Evolutionary conservation across 2,888 invertebrate species (phyloP), one percentile per base, ranked within the genome.

Genomic region (Dynastes hyllus): DNA sequence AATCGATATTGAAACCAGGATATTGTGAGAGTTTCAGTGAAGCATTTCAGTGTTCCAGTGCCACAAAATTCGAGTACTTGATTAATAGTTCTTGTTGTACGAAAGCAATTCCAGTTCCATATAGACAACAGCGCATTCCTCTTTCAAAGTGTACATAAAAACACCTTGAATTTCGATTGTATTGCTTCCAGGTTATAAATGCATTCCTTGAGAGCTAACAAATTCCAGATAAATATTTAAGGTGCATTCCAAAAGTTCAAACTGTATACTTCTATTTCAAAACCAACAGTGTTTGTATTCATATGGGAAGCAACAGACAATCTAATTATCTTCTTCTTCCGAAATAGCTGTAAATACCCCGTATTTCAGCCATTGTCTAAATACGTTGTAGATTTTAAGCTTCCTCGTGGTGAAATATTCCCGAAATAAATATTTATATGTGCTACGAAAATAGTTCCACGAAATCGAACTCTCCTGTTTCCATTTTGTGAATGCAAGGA

Each of bases 401-500:
- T 71, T 71, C 71, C 71, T 71, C 53, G 13, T 71, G 22, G 55
- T 58, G 55, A 37, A 71, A 37, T 71, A 71, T 37, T 22, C 55
- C 32, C 37, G 32, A 37, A 32, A 71, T 71, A 71, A 71, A 71
- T 71, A 71, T 71, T 71, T 71, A 71, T 55, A 53, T 37, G 9
- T 37, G 32, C 29, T 58, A 71, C 37, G 55, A 58, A 71, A 71
- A 71, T 71, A 71, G 71, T 32, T 71, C 32, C n/a, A 22, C 32
- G 55, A 71, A 71, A 40, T 58, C 55, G 45, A 27, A 2, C 50
- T 11, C 16, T 11, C 45, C 16, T 40, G 55, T 55, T 55, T 16
- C n/a, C 6, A 16, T 55, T 9, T 55, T 55, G 16, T 55, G 55
- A 55, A 55, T 22, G 55, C 22, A 22, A 22, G 22, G 22, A 22